A percentile compares a stretch with the other conserved stretches of the same genome.
phyloP scores from a whole-genome alignment of 2,888 invertebrate genomes.

The Stenodera caucasica region DNA sequence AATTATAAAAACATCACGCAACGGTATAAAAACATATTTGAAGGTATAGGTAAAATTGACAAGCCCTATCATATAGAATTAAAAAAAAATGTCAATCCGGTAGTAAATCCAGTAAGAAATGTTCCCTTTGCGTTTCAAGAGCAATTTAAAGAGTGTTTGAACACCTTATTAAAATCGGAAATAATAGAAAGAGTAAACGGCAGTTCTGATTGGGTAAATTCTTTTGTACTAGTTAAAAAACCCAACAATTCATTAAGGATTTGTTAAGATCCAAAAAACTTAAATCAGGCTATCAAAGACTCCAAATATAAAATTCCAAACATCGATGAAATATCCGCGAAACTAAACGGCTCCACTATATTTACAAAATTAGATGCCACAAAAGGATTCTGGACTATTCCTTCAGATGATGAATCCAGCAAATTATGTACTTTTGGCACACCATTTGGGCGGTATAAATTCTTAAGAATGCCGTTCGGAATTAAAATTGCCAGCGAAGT shows the following conservation, averaged over 20 bases:
- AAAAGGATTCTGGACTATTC: conserved; percentile 24
- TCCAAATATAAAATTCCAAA: conserved; percentile 19
- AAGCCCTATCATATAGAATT: too few species aligned
- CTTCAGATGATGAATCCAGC: conserved; percentile 24
- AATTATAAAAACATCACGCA: too few species aligned
- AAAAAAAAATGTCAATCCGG: too few species aligned
- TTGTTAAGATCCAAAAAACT: conserved; percentile 28
- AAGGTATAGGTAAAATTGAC: too few species aligned
- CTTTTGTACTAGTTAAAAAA: conserved; percentile 29
- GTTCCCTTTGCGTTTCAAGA: too few species aligned
- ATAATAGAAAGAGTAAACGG: conserved; percentile 23
- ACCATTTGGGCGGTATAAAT: conserved; percentile 22
- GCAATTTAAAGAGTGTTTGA: too few species aligned
- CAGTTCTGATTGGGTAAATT: conserved; percentile 29
- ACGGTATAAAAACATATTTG: too few species aligned
- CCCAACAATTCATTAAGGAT: conserved; percentile 23
- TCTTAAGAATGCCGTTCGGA: conserved; percentile 16
- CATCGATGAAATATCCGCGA: conserved; percentile 21
- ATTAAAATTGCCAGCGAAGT: conserved; percentile 11
- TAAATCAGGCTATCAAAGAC: conserved; percentile 25
- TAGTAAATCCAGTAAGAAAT: too few species aligned
- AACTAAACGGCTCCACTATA: conserved; percentile 18
- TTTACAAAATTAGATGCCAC: conserved; percentile 24
- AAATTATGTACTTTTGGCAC: conserved; percentile 26
- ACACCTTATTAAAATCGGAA: neutral